A percentile compares a stretch with the other conserved stretches of the same genome.
Conservation (phyloP, 2,888 invertebrate genomes). For the Drosophila algonquin region DNA sequence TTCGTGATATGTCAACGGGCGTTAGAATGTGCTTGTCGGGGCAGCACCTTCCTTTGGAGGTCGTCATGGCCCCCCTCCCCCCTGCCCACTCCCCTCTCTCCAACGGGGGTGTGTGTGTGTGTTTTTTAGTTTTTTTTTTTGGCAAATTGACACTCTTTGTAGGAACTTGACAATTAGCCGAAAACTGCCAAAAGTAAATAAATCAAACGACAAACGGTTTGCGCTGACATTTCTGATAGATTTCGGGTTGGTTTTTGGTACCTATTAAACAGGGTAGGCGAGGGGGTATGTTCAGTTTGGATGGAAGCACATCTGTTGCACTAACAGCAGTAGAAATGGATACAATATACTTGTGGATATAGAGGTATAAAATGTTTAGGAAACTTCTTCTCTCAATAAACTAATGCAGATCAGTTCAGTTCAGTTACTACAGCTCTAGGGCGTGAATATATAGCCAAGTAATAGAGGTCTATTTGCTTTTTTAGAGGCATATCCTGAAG, state of each 20-base stretch:
- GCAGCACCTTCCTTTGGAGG: conserved; percentile 22
- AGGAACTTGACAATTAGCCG: conserved; percentile 38
- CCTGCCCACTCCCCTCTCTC: neutral
- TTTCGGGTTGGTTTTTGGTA: conserved; percentile 7
- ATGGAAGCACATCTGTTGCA: too few relatives aligned
- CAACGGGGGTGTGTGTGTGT: conserved; percentile 11
- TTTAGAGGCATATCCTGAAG: too few relatives aligned
- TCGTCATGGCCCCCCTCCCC: conserved; percentile 10
- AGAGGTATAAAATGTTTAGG: too few relatives aligned
- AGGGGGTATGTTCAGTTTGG: neutral
- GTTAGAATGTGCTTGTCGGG: conserved; percentile 65
- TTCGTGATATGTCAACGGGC: conserved; percentile 77
- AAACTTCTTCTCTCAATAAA: too few relatives aligned
- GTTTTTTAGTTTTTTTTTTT: conserved; percentile 18
- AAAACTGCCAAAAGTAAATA: conserved; percentile 36
- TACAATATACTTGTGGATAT: too few relatives aligned
- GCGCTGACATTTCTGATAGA: conserved; percentile 35
- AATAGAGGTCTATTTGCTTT: too few relatives aligned
- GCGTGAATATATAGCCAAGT: too few relatives aligned
- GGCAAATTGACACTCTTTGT: conserved; percentile 63
- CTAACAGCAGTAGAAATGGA: too few relatives aligned
- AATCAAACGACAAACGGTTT: conserved; percentile 55
- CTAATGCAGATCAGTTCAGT: too few relatives aligned
- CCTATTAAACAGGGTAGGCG: too few relatives aligned
- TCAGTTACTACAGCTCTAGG: too few relatives aligned